Base-by-base conservation (phyloP, 2,113 vertebrate species). In the Microtus richardsoni region DNA sequence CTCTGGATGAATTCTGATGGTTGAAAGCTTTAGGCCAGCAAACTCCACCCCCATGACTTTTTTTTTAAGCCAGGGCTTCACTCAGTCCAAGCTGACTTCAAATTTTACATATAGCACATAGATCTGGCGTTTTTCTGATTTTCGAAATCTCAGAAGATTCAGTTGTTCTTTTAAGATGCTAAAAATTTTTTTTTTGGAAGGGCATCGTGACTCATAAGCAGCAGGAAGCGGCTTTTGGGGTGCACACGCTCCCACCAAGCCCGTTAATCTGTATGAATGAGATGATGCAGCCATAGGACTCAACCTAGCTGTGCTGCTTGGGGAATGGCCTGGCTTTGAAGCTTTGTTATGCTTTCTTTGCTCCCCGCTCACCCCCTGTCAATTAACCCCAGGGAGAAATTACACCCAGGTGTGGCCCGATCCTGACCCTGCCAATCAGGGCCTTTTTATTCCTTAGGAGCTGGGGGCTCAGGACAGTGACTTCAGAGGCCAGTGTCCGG, bases 381-480 rank as follows among this genome's bases (percentile, higher is more conserved):
- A 85, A 14, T 93, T 77, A 89, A 64, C 85, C 30, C 70, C 39
- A n/a, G 30, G 60, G 77, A 52, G 77, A 85, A 94, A 92, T 74
- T 33, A 85, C 77, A 64, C 41, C 93, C 83, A 80, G 94, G 83
- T 26, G 77, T 33, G 22, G 83, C 90, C 87, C 44, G 0, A 8
- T 58, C 28, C 60, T 47, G 80, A n/a, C 33, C 41, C 78, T 47
- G 86, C 82, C 71, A 33, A 21, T 44, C 30, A 85, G 30, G 39
- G 54, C 33, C 3, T 22, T 77, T 41, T 47, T 17, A 21, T 60
- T 49, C 75, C 70, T 62, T 1, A 41, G 64, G 64, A 68, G 62
- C 26, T 22, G n/a, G 33, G 70, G 88, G 39, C 93, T 66, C 26
- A 14, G 58, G 36, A 11, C 5, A 78, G 71, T 6, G 10, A 52